Percentiles rank a stretch among this genome's conserved stretches.
phyloP scores from a whole-genome alignment of 2,113 vertebrate species.

The Channa argus region DNA sequence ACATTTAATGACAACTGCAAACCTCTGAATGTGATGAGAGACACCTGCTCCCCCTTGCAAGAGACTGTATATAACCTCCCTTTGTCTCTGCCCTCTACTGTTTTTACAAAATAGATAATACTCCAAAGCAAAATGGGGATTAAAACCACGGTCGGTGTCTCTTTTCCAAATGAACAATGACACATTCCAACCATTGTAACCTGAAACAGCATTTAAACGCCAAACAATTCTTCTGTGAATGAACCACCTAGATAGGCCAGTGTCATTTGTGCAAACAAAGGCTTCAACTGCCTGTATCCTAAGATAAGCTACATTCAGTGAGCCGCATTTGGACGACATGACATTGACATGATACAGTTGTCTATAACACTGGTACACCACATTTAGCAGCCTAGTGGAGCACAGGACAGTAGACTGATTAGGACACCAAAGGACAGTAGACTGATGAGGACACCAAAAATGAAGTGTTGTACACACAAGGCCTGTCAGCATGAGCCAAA shows the following conservation, averaged over 20 bases:
- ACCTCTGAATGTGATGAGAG: neutral
- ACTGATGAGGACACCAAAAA: neutral
- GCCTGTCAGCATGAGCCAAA: no score
- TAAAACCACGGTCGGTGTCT: neutral
- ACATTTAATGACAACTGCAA: constrained; percentile 9
- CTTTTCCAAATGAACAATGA: constrained; percentile 38
- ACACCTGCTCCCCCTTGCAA: neutral
- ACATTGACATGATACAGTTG: neutral
- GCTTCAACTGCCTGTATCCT: constrained; percentile 11
- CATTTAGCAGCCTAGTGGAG: neutral
- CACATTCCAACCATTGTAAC: constrained; percentile 61
- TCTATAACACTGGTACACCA: neutral
- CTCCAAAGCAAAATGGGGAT: constrained; percentile 23
- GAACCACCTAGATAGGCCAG: neutral
- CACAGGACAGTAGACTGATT: neutral
- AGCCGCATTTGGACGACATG: neutral
- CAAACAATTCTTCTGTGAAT: constrained; percentile 7
- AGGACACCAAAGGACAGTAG: no score
- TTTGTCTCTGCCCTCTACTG: neutral
- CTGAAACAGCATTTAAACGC: constrained; percentile 35
- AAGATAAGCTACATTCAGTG: neutral
- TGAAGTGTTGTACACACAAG: neutral
- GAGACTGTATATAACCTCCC: neutral
- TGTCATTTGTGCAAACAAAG: constrained; percentile 41
- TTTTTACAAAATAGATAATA: constrained; percentile 7